Evolutionary conservation across 1,140 invertebrate species (phyloP), one percentile per base, ranked within the genome.

Genomic region (Drosophila bocqueti): DNA sequence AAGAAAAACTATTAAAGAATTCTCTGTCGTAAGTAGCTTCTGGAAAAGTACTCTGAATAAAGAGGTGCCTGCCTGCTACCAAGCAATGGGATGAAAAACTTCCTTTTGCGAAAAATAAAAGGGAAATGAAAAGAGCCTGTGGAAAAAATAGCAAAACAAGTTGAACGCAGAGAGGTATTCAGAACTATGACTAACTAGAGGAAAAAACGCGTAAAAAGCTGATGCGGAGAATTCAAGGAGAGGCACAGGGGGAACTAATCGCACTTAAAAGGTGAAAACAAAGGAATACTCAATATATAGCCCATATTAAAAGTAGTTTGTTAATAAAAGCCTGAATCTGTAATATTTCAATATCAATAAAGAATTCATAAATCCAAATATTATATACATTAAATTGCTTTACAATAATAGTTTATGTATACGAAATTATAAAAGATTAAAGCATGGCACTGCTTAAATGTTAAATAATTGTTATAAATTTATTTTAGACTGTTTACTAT

Each of bases 1-100:
- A n/a, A n/a, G 54, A 26, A 57, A 55, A 57, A 24, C 54, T 57
- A 24, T 40, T 11, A 5, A 24, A 24, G 15, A 40, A 38, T 55
- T 11, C 8, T 7, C 52, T 10, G 2, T 16, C 18, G 3, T 18
- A n/a, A 18, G 13, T 24, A 38, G 18, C 21, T 38, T 4, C 34
- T 55, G 21, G 34, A 55, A 38, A 54, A 24, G 18, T 21, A 55
- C 31, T 15, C 18, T 18, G 52, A 36, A 21, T 36, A 16, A 8
- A 54, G 6, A 54, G 34, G 18, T 4, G 8, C 4, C n/a, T 18
- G 11, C 31, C n/a, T 18, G 11, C 31, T 9, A 21, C 13, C 7
- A 1, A 7, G 6, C 24, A 55, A 18, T 16, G 8, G 2, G 36
- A 40, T 40, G 3, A n/a, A 57, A 55, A 55, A 55, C 15, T 55